These are phyloP conservation scores for Connochaetes taurinus DNA, from an alignment of 2,113 vertebrate species.

Conservation along the genomic window DNA sequence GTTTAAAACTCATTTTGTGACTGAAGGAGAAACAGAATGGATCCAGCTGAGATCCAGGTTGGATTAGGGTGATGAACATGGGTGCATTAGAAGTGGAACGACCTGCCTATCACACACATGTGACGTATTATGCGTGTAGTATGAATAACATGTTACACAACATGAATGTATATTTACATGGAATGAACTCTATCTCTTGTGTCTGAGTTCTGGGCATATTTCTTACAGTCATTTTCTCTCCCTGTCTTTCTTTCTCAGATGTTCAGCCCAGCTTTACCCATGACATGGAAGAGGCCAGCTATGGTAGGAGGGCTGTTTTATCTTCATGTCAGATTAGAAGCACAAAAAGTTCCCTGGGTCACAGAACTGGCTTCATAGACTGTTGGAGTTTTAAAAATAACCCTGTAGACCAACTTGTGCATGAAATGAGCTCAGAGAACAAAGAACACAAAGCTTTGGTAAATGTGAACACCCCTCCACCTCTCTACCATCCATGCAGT, in stretches of 20 bases:
- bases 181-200: fast-evolving
- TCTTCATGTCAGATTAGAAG: not conserved
- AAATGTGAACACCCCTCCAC: not conserved
- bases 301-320: not conserved
- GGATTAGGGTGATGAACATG: fast-evolving
- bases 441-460: not conserved
- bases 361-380: not conserved
- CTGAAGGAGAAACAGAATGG: not conserved
- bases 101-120: not conserved
- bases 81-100: fast-evolving
- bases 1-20: not conserved
- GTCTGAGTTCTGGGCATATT: not conserved
- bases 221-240: not conserved
- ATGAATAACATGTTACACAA: too few relatives aligned
- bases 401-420: not conserved
- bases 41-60: not conserved
- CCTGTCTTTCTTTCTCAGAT: not conserved
- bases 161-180: too few relatives aligned
- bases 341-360: not conserved
- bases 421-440: conserved; percentile 9
- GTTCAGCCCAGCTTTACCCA: not conserved
- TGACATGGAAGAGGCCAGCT: not conserved
- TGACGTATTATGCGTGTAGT: fast-evolving
- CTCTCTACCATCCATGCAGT: not conserved
- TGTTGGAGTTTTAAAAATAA: conserved; percentile 5